Evolutionary conservation across 2,113 vertebrate species (phyloP).

Genomic region (Ellobius talpinus): DNA sequence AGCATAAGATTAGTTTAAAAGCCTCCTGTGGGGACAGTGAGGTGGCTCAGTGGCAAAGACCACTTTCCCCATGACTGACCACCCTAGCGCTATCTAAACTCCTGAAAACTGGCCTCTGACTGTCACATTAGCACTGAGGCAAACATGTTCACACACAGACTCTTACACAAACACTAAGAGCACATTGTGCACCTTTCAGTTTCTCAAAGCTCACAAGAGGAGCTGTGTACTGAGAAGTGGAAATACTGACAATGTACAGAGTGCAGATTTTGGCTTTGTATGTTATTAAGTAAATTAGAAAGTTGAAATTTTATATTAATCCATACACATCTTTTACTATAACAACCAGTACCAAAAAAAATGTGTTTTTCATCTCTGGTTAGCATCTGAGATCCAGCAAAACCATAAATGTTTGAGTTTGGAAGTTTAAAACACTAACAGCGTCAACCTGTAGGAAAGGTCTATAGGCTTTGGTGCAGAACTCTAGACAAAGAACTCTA

Average conservation of each 20-base stretch:
- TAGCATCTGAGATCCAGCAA: slow-evolving; percentile 25
- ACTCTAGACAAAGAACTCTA: slow-evolving; percentile 25
- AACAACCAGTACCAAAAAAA: background rate
- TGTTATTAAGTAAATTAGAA: slow-evolving; percentile 18
- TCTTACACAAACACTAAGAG: background rate
- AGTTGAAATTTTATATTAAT: background rate
- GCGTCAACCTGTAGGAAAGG: background rate
- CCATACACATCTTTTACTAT: background rate
- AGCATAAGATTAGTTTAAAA: background rate
- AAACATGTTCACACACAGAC: background rate
- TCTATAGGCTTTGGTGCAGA: background rate
- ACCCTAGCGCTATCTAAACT: too few species aligned
- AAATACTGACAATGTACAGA: background rate
- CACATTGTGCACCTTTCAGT: background rate
- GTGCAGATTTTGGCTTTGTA: background rate
- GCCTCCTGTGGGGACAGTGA: background rate
- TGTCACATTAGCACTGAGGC: background rate
- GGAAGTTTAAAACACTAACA: slow-evolving; percentile 14
- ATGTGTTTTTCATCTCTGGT: background rate
- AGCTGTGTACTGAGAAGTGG: background rate
- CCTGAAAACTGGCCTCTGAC: slow-evolving; percentile 29
- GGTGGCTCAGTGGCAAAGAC: background rate
- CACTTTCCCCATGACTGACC: too few species aligned
- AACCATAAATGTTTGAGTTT: slow-evolving; percentile 19
- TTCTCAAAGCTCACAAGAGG: background rate